Base-by-base conservation (phyloP, 2,888 invertebrate species). In the Drosophila robusta region DNA sequence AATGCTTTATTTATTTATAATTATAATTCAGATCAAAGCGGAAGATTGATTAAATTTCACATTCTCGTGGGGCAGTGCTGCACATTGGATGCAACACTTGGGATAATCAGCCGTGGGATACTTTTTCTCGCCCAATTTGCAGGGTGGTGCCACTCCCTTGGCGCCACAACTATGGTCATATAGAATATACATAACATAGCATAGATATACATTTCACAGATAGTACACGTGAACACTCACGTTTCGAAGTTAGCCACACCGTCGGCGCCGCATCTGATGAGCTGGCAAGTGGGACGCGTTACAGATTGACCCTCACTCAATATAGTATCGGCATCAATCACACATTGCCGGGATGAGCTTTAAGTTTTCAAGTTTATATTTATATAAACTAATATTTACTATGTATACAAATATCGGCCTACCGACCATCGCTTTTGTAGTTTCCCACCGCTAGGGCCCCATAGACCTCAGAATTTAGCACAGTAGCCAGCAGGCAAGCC, bases 301-400 rank as follows among this genome's bases (percentile, higher is more conserved):
- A 18, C 16, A 0, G 26, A 29, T 4, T 77, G 50, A 4, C 77
- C 75, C 7, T 58, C 49, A 9, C 54, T 46, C 12, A 82, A 60
- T 6, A 81, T 62, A 7, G 70, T 55, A n/a, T 69, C 16, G 5
- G n/a, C 39, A n/a, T 55, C 42, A n/a, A 79, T 46, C 3, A 57
- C 47, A 45, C 81, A 82, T 81, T 80, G 0, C 77, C 77, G 4
- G 81, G 73, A 64, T 79, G 46, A 22, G 63, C 78, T 80, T 29
- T 29, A n/a, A 12, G 29, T n/a, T 9, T 9, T 8, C 9, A 0
- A 18, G 0, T 7, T 7, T 8, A 11, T 45, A 41, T 26, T n/a
- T 44, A 26, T 16, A 18, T n/a, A n/a, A n/a, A n/a, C n/a, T n/a
- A n/a, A n/a, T 8, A 6, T 14, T n/a, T 5, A 50, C n/a, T 38